Base-by-base conservation (phyloP, 2,113 vertebrate genomes). In the Ursus arctos region DNA sequence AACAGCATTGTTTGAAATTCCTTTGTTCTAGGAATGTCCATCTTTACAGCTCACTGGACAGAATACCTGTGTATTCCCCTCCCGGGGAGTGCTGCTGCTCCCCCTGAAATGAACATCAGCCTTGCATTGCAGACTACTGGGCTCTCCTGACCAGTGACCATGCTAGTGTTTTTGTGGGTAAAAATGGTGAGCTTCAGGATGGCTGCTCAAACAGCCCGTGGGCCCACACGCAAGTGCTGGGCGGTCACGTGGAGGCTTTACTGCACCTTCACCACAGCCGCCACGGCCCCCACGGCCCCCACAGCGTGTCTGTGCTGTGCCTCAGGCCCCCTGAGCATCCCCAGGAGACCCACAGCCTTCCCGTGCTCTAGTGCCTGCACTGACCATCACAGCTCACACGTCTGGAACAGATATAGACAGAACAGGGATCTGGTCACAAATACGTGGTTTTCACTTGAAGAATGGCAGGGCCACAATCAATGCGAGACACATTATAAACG, bases 171-270 rank as follows among this genome's bases (percentile, higher is more conserved):
- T 65, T n/a, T 7, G 26, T 2, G 76, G 47, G 36, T 11, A 24
- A 49, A 8, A 0, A 8, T 0, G 9, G 4, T 0, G 4, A 16
- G 11, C 22, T 26, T 71, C 72, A 9, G 31, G 3, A 24, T 0
- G 15, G 16, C 6, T 7, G 53, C 40, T 53, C 36, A 40, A 26
- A 63, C 6, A 13, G 19, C 22, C n/a, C 0, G 1, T 3, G 6
- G 19, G 9, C 12, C 16, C 55, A 9, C n/a, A 7, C 7, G 19
- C 36, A 31, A 88, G 12, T 53, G 40, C 2, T 1, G 6, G 36
- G 12, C 0, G 40, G 15, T 2, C 19, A 22, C 14, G 15, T 9
- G 22, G 63, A 13, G 7, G 3, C 8, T 31, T 6, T 28, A 9
- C 6, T 7, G 21, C 33, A 16, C 40, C 55, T 53, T n/a, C 6